Percentiles rank a stretch among this genome's conserved stretches.
Conservation (phyloP, 2,888 invertebrate genomes). For the Tipula confusa region DNA sequence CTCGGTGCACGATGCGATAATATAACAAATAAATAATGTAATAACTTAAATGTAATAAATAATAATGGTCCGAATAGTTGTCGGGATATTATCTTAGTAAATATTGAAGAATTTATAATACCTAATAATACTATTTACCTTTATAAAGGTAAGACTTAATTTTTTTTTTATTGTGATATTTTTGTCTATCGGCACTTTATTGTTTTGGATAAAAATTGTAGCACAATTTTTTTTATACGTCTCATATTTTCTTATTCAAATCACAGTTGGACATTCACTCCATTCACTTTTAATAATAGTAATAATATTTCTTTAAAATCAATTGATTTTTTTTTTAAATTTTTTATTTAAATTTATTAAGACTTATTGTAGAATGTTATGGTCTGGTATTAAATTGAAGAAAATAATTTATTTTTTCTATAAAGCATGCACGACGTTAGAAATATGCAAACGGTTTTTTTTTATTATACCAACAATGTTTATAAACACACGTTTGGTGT, state of each 20-base stretch:
- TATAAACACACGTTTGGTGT: background rate
- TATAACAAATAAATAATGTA: background rate
- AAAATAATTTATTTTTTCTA: background rate
- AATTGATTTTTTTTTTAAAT: background rate
- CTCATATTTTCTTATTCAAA: background rate
- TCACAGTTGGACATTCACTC: background rate
- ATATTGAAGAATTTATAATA: background rate
- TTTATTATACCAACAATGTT: background rate
- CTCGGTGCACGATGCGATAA: background rate
- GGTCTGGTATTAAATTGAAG: background rate
- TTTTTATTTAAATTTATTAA: background rate
- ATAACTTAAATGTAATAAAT: background rate
- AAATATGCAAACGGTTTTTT: background rate
- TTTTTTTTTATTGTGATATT: background rate
- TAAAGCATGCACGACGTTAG: background rate
- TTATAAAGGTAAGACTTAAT: background rate
- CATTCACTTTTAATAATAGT: constrained; percentile 13
- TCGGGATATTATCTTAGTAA: background rate
- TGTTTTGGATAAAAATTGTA: background rate
- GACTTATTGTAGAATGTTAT: background rate
- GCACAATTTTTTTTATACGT: background rate
- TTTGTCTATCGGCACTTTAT: constrained; percentile 12
- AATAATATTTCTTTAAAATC: background rate
- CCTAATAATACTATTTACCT: background rate
- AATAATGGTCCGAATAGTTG: background rate